A percentile compares a stretch with the other conserved stretches of the same genome.
Evolutionary conservation across 2,113 vertebrate species (phyloP).

Genomic region (Loxodonta africana): DNA sequence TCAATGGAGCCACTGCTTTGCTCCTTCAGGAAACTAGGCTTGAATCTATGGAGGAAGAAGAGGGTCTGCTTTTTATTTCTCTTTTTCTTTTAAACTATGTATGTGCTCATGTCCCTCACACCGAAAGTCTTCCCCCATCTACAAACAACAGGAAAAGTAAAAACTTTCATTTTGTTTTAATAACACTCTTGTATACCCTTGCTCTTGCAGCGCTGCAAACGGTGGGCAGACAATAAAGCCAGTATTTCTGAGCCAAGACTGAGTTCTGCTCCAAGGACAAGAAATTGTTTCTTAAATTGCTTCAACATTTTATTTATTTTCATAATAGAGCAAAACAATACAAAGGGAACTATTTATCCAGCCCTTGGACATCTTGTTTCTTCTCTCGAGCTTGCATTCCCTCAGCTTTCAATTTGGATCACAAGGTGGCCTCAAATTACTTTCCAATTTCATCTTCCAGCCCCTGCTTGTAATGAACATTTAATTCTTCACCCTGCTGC

Average conservation of each 20-base stretch:
- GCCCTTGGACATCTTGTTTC: not conserved
- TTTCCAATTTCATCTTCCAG: not conserved
- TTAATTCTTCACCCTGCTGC: not conserved
- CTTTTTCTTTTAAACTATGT: not conserved
- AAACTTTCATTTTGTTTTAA: not conserved
- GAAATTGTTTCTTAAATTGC: slow-evolving; percentile 30
- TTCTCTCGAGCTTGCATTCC: not conserved
- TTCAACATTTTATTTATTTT: slow-evolving; percentile 20
- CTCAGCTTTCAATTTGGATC: not conserved
- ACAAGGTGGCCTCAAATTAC: not conserved
- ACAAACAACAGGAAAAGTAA: not conserved
- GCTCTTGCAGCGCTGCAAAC: not conserved
- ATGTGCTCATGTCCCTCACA: not conserved
- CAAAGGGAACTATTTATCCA: not conserved
- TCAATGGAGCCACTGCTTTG: accelerated
- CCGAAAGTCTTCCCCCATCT: not conserved
- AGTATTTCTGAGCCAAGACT: not conserved
- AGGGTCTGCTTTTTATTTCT: not conserved
- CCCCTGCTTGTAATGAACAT: not conserved
- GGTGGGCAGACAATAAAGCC: not conserved
- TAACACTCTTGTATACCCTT: too few relatives aligned
- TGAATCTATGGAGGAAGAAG: not conserved
- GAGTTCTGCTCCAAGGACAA: not conserved
- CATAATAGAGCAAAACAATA: not conserved
- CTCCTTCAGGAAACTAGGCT: not conserved